Evolutionary conservation across 2,797 vertebrate species (phyloP), one percentile per base, ranked within the genome.

Genomic region (Pangasius mekongensis): DNA sequence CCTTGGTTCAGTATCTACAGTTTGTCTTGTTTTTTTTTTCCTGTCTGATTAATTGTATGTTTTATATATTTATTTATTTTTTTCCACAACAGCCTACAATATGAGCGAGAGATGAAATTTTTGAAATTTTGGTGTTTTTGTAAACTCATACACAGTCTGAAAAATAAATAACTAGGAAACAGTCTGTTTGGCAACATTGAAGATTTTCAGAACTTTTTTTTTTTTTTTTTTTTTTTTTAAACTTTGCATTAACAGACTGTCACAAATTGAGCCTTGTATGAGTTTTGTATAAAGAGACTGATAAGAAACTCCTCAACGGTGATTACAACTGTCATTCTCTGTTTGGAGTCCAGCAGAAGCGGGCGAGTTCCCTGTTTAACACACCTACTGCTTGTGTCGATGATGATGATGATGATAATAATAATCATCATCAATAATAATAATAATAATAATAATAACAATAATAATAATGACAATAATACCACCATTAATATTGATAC

Each of bases 1-100:
- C 97, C 97, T 97, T 98, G 97, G 96, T 97, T 97, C 96, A 97
- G 96, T 98, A 97, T 98, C 97, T 98, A 98, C 97, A 98, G 96
- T 96, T 97, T 92, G 89, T 92, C 89, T 90, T 89, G 84, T 84
- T 88, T 89, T 90, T 91, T 86, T 85, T 16, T 66, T 52, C 56
- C 39, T 78, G 87, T 83, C 78, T 49, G 58, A 74, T 93, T 89
- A 93, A 88, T 83, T 90, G n/a, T 86, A 33, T 27, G 10, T 89
- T 91, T 89, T 90, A 47, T 43, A 30, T 30, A 47, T 43, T 66
- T 52, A 47, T n/a, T 47, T 24, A 14, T 89, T 39, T 39, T 43
- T 83, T 62, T 96, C 94, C 94, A 93, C 96, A 92, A 97, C 95
- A 97, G 96, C 96, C 95, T 96, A 97, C 95, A 96, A 95, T 94